Base-by-base conservation (phyloP, 2,797 vertebrate genomes). In the Acrossocheilus wenchowensis region DNA sequence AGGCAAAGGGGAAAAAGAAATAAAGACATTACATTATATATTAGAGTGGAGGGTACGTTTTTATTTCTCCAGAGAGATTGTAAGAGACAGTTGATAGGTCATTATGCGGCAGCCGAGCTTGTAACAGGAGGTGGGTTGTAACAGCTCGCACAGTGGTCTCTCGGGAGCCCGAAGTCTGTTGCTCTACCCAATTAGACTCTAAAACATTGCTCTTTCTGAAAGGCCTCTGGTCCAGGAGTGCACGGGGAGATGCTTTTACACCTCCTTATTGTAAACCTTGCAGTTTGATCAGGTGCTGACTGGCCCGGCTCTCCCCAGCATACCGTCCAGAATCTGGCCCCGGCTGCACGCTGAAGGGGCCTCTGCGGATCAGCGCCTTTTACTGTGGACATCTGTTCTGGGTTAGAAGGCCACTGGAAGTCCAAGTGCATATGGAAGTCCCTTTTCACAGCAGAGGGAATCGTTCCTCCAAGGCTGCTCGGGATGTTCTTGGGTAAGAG, bases 271-370 rank as follows among this genome's bases (percentile, higher is more conserved):
- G 90, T 95, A 94, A 95, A 94, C 90, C 87, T 92, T 86, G 88
- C 93, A 96, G 96, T 98, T 98, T 97, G 94, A 96, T 97, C 97
- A 98, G 97, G 96, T 98, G 97, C 94, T 96, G 93, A 93, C 93
- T 95, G 94, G 93, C 90, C 86, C 92, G 64, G 90, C 89, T 90
- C 23, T 86, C 87, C 90, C 86, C 15, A 83, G 89, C 92, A 57
- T 57, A 54, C 85, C 72, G 87, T 89, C 87, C 89, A 89, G 89
- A 92, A 91, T 90, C 60, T 30, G 89, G 88, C 92, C 91, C 94
- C 90, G 91, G 45, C 92, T 93, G 91, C 93, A 94, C 79, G 91
- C 92, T 93, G 94, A 90, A 94, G 91, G 94, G 85, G 91, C 92
- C 95, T 95, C 90, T 94, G 94, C 90, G 96, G 95, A 95, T 97